Evolutionary conservation across 2,113 vertebrate species (phyloP), one percentile per base, ranked within the genome.

Genomic region (Tinamus guttatus): DNA sequence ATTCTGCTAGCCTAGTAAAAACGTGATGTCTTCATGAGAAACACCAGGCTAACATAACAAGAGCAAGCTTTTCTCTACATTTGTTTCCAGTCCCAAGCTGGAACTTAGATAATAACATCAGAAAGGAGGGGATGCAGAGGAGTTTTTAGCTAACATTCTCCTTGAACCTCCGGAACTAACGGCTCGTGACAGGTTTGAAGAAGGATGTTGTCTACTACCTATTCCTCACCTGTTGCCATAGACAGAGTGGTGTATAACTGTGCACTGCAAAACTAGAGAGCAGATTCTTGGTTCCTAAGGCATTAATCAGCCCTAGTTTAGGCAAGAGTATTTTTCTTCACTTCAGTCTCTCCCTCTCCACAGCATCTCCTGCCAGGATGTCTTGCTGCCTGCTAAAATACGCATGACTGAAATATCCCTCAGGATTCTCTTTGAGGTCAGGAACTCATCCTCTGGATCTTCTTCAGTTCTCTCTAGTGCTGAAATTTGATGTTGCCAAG

Each of bases 391-490:
- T 95, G 81, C 51, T 95, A 91, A 87, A 96, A 94, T 91, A 88
- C 88, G 81, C 87, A 58, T 60, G 69, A 87, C 82, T 96, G 87
- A 95, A 96, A 95, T 70, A 94, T 91, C 85, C 87, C 94, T 94
- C 73, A 84, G 86, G 89, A 95, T 96, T 96, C 86, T 89, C 58
- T 86, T 68, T 75, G 89, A 90, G 96, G 92, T 96, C 93, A 94
- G 86, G 86, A 97, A 95, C 92, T 90, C 90, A 86, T 79, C 38
- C 90, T 90, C 82, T 96, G 93, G 93, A 95, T 96, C 73, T 22
- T 90, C 91, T 89, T 94, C 90, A 88, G n/a, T 81, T 94, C 82
- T 77, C 91, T 83, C 64, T 87, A 94, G 89, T 58, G 87, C 85
- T 93, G 93, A 94, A 89, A 92, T 7, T 64, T 51, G 41, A 65